phyloP scores from a whole-genome alignment of 2,113 vertebrate species.

The Sphaerodactylus townsendi region DNA sequence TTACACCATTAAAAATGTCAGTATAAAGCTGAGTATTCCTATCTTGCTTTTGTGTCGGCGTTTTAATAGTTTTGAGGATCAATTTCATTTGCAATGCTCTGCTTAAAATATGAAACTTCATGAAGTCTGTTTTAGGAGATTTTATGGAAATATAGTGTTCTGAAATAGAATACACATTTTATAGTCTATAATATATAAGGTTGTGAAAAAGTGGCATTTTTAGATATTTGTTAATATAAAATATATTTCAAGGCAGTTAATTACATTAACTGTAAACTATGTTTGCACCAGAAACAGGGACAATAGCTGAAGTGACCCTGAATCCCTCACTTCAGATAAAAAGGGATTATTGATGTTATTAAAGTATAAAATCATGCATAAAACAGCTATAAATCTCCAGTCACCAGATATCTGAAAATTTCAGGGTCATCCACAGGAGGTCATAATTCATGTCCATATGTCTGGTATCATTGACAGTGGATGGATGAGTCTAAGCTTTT shows the following conservation, averaged over 20 bases:
- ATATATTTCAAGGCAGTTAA: neutral
- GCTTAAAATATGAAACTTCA: neutral
- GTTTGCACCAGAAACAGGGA: neutral
- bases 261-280: neutral
- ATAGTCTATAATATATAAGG: neutral
- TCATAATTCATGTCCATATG: neutral
- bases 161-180: neutral
- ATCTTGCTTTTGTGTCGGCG: no score
- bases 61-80: no score
- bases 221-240: neutral
- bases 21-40: no score
- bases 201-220: neutral
- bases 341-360: neutral
- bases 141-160: neutral
- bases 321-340: neutral
- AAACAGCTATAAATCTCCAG: constrained; percentile 14
- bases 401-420: neutral
- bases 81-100: neutral
- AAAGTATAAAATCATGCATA: constrained; percentile 13
- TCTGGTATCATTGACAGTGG: neutral
- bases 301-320: neutral
- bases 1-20: no score
- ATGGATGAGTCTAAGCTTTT: constrained; percentile 5
- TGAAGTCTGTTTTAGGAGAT: no score
- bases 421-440: neutral